Evolutionary conservation across 2,888 invertebrate genomes (phyloP).

Genomic region (Acanthoscelides obtectus): DNA sequence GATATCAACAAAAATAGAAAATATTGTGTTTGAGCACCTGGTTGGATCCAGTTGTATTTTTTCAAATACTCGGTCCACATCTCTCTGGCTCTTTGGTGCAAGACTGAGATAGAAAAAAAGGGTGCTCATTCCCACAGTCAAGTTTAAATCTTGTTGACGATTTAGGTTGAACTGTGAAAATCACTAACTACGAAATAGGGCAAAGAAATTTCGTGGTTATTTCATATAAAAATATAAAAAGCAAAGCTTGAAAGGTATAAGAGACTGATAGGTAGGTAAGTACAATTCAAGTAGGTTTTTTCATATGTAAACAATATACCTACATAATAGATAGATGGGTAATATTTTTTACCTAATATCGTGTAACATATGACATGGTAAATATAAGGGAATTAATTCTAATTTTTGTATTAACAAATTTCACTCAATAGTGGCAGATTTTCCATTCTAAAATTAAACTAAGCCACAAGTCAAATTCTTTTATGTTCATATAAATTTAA

Average conservation of each 20-base stretch:
- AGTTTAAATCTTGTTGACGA: not conserved
- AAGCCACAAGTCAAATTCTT: too few species aligned
- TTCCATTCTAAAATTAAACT: too few species aligned
- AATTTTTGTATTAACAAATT: not conserved
- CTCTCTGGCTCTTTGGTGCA: slow-evolving; percentile 39
- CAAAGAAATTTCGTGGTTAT: not conserved
- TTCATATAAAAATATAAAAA: not conserved
- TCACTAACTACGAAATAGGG: slow-evolving; percentile 6
- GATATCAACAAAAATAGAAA: not conserved
- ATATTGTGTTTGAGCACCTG: slow-evolving; percentile 26
- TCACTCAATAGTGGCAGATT: not conserved
- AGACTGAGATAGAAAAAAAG: slow-evolving; percentile 10
- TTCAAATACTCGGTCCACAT: slow-evolving; percentile 45
- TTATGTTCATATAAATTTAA: too few species aligned
- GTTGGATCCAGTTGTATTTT: slow-evolving; percentile 44
- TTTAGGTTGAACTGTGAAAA: slow-evolving; percentile 1
- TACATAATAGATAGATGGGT: not conserved
- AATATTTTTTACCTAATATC: not conserved
- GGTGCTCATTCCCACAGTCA: slow-evolving; percentile 9
- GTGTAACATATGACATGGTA: not conserved
- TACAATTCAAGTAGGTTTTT: not conserved
- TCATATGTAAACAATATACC: not conserved
- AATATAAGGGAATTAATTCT: not conserved
- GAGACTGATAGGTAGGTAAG: slow-evolving; percentile 5
- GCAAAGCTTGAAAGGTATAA: slow-evolving; percentile 7